Evolutionary conservation across 2,113 vertebrate genomes (phyloP), one percentile per base, ranked within the genome.

Genomic region (Anhinga anhinga): DNA sequence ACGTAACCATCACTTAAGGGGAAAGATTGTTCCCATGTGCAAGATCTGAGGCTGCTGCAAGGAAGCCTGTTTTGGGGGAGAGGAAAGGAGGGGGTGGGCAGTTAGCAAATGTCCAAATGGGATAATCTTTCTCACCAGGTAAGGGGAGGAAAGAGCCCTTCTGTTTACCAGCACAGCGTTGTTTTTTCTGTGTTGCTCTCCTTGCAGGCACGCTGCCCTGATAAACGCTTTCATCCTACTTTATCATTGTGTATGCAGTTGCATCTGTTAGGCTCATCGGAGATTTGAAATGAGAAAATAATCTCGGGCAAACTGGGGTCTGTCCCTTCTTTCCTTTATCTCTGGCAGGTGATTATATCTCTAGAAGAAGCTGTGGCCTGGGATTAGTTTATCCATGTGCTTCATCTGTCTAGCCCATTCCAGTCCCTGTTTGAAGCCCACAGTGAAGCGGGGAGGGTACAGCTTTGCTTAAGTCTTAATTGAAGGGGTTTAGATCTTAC

Each of bases 231-330:
- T 30, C 34, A 12, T 44, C 45, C n/a, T 15, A 1, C 70, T 45
- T 13, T 34, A 20, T 2, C 17, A 0, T 2, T 3, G 10, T 2
- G 8, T 9, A 2, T 47, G 62, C 11, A 6, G 47, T 34, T 45
- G 19, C 36, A 7, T 3, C 40, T 13, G 2, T 5, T 45, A 29
- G 42, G 5, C 38, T 34, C 30, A 4, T 2, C 4, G 16, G 49
- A 40, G 63, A 10, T 4, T 1, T 15, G 77, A 58, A 77, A 50
- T 32, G 49, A 34, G 69, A 26, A 88, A 66, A 88, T 15, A 18
- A 36, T 44, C 66, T 81, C 3, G 0, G 45, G 52, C n/a, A 49
- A 47, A 25, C 45, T 7, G 30, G 15, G 40, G 8, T 14, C 16
- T 66, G 42, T 13, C 52, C 56, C 66, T 50, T 19, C 15, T 42